Percentiles rank a stretch among this genome's conserved stretches.
phyloP scores from a whole-genome alignment of 2,113 vertebrate species.

The Calidris pygmaea region DNA sequence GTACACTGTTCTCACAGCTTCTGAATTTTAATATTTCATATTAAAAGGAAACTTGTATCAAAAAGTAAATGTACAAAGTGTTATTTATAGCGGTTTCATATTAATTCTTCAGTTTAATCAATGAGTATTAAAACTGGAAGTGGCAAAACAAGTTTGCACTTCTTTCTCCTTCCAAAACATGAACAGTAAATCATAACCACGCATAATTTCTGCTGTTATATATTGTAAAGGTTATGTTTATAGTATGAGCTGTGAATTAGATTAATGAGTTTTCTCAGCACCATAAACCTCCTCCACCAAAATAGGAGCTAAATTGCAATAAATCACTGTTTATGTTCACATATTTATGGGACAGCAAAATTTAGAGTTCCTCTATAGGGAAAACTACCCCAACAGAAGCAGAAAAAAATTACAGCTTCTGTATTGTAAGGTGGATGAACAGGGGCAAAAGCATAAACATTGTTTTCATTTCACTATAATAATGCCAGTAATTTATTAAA shows the following conservation, averaged over 20 bases:
- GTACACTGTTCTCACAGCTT: neutral
- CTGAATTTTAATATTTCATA: constrained; percentile 13
- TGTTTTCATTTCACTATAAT: constrained; percentile 49
- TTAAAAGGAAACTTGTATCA: neutral
- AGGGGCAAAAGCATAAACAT: constrained; percentile 15
- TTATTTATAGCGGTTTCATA: constrained; percentile 55
- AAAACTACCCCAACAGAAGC: constrained; percentile 65
- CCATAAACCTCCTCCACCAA: constrained; percentile 74
- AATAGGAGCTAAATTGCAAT: constrained; percentile 78
- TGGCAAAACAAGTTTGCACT: constrained; percentile 46
- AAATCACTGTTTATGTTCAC: constrained; percentile 77
- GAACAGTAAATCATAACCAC: constrained; percentile 73
- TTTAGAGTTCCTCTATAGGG: constrained; percentile 68
- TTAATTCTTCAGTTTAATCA: constrained; percentile 66
- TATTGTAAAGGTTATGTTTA: constrained; percentile 81
- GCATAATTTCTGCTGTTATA: constrained; percentile 73
- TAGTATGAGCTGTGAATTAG: constrained; percentile 76
- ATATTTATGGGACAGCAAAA: constrained; percentile 75
- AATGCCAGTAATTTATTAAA: constrained; percentile 66
- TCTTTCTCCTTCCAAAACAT: constrained; percentile 68
- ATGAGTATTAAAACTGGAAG: constrained; percentile 61
- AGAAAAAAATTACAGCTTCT: constrained; percentile 58
- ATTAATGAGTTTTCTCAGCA: constrained; percentile 81
- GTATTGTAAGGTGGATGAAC: constrained; percentile 48
- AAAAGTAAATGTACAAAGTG: constrained; percentile 16